Evolutionary conservation across 2,797 vertebrate species (phyloP).

Genomic region (Staurois parvus): DNA sequence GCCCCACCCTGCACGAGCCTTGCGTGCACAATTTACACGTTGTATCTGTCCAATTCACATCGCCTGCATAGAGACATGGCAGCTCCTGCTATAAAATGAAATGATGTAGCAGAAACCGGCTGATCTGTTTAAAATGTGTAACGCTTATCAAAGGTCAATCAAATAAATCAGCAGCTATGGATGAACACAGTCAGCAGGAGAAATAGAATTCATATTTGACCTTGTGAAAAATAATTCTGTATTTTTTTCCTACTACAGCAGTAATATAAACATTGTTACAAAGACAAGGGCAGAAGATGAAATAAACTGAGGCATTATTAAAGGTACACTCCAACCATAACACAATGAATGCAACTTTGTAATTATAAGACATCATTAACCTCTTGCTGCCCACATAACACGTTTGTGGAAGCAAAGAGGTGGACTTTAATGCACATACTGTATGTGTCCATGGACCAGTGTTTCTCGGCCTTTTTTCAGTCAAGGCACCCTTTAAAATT

Average conservation of each 20-base stretch:
- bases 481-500: too few relatives aligned
- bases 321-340: too few relatives aligned
- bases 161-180: not conserved
- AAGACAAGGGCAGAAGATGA: too few relatives aligned
- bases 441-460: too few relatives aligned
- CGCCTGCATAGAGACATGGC: not conserved
- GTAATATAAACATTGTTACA: not conserved
- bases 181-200: not conserved
- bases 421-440: too few relatives aligned
- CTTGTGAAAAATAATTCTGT: conserved; percentile 20
- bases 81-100: not conserved
- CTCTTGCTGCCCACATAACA: too few relatives aligned
- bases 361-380: too few relatives aligned
- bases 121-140: conserved; percentile 11
- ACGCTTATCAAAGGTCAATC: conserved; percentile 18
- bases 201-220: conserved; percentile 25
- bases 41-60: not conserved
- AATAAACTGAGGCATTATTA: too few relatives aligned
- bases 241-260: not conserved
- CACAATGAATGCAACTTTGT: too few relatives aligned
- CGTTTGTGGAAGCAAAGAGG: too few relatives aligned
- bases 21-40: not conserved
- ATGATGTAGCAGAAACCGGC: not conserved
- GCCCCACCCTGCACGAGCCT: not conserved
- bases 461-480: too few relatives aligned